Evolutionary conservation across 1,140 invertebrate species (phyloP).

Genomic region (Delia radicum): DNA sequence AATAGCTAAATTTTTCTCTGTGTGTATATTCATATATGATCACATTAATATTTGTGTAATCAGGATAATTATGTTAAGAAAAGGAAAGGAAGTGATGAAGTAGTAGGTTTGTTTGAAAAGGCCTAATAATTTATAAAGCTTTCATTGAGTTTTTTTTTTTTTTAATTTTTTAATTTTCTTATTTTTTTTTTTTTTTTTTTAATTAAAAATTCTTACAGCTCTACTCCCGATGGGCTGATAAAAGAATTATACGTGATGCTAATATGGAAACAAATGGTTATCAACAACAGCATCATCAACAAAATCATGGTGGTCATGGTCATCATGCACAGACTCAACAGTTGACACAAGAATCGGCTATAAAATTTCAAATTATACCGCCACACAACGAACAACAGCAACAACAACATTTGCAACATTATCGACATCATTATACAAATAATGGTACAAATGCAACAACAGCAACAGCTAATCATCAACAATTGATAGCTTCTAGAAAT

Average conservation of each 20-base stretch:
- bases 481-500: conserved; percentile 45
- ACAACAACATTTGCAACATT: conserved; percentile 35
- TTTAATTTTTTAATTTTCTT: too few relatives aligned
- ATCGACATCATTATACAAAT: conserved; percentile 29
- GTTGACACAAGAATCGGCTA: conserved; percentile 47
- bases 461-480: conserved; percentile 30
- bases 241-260: conserved; percentile 38
- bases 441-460: conserved; percentile 17
- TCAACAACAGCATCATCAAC: conserved; percentile 27
- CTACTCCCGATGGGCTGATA: conserved; percentile 53
- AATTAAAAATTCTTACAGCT: conserved; percentile 38
- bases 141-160: too few relatives aligned
- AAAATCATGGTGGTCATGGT: conserved; percentile 33
- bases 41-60: too few relatives aligned
- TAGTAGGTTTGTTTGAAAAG: too few relatives aligned
- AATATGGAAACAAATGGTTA: conserved; percentile 35
- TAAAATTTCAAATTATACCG: conserved; percentile 56
- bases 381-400: conserved; percentile 39
- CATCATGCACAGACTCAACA: conserved; percentile 48
- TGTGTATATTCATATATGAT: too few relatives aligned
- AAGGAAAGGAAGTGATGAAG: too few relatives aligned
- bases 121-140: too few relatives aligned
- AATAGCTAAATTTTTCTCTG: too few relatives aligned
- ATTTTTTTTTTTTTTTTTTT: too few relatives aligned
- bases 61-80: too few relatives aligned